Evolutionary conservation across 2,888 invertebrate species (phyloP), one percentile per base, ranked within the genome.

Genomic region (Drosophila mercatorum): DNA sequence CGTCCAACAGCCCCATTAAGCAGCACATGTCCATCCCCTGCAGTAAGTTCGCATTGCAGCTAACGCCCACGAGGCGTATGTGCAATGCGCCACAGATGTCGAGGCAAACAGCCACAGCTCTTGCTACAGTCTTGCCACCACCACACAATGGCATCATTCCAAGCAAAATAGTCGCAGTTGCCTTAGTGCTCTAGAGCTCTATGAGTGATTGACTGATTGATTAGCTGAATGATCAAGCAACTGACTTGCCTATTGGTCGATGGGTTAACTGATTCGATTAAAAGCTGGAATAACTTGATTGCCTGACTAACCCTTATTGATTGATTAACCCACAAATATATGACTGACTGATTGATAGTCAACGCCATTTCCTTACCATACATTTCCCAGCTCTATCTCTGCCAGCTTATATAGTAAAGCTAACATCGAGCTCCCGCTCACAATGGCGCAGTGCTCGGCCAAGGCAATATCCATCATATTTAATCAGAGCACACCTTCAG

Each of bases 61-160:
- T 34, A 69, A 56, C 80, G 80, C 66, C 76, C 77, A 77, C 70
- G 41, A 31, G 75, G 80, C 75, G 75, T 74, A 79, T 79, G 52
- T 43, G 79, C 66, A 75, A 64, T 56, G 55, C 47, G 68, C 56
- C 51, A 46, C 51, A 51, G 28, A 69, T 43, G 14, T 4, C 14
- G 41, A 41, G 51, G 22, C 17, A 46, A 36, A 53, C 7, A 47
- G 72, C 12, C 22, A 22, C 22, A 47, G 46, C 14, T 46, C 71
- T 31, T 41, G 61, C 70, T 46, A 46, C 61, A 38, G 40, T 10
- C 49, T 55, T 62, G 70, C 61, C 12, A 22, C 22, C 22, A 0
- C 22, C 22, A 0, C 46, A 62, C 41, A 62, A 62, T 70, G 63
- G 22, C 70, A 70, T 47, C 57, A 58, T 62, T 62, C 11, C 38